Percentiles rank a stretch among this genome's conserved stretches.
phyloP scores from a whole-genome alignment of 1,140 invertebrate species.

The Philotrypesis tridentata region DNA sequence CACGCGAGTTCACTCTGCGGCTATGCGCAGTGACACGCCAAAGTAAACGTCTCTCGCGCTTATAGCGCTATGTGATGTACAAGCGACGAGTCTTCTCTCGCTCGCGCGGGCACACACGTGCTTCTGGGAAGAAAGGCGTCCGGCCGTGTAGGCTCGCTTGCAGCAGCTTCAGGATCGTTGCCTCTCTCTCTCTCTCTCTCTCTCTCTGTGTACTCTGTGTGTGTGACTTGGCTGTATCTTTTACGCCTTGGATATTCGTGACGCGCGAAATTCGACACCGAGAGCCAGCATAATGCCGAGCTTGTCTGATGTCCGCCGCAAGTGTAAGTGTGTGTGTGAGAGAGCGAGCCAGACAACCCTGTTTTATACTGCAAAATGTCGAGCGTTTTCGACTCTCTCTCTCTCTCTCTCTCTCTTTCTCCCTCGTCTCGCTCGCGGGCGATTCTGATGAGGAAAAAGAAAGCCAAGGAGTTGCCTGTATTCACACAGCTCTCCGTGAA shows the following conservation, averaged over 20 bases:
- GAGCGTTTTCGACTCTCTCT: background rate
- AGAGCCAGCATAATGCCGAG: background rate
- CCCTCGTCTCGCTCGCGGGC: background rate
- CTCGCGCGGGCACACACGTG: background rate
- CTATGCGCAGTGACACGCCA: constrained; percentile 23
- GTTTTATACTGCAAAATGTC: background rate
- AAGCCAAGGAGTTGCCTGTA: background rate
- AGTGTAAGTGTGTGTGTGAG: background rate
- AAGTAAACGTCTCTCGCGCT: constrained; percentile 12
- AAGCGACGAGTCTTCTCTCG: too few relatives aligned
- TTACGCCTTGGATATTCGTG: background rate
- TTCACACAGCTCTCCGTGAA: background rate
- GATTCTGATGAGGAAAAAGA: background rate
- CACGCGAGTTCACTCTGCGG: background rate
- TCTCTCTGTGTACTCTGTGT: background rate
- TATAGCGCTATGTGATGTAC: too few relatives aligned
- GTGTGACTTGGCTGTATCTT: constrained; percentile 4
- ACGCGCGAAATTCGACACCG: constrained; percentile 28
- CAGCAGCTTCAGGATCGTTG: background rate
- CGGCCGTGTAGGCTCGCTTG: background rate
- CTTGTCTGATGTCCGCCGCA: constrained; percentile 3
- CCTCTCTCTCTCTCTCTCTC: background rate
- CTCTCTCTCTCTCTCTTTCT: too few relatives aligned
- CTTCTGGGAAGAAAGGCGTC: constrained; percentile 26
- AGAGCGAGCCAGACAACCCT: background rate